Conservation (phyloP, 1,140 invertebrate genomes). For the Bombus breviceps region DNA sequence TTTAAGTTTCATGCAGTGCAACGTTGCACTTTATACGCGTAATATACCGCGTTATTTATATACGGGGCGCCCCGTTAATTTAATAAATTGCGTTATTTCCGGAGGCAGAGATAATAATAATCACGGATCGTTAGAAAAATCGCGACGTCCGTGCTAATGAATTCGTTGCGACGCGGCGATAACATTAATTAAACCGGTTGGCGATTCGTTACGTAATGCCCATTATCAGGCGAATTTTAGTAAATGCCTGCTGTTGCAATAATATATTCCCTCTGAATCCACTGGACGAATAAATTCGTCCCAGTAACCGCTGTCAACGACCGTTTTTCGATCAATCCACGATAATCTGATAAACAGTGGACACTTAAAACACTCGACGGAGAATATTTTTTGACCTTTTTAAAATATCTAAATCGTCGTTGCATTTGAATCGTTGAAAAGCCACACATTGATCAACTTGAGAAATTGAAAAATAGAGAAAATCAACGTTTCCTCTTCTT, state of each 20-base stretch:
- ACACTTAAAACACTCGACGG: not conserved
- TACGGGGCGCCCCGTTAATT: not conserved
- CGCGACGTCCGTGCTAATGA: not conserved
- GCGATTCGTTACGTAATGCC: slow-evolving; percentile 26
- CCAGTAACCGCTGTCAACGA: not conserved
- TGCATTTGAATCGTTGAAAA: not conserved
- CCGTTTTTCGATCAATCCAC: not conserved
- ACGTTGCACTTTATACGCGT: not conserved
- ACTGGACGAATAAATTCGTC: not conserved
- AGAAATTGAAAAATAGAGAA: not conserved
- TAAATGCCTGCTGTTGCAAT: not conserved
- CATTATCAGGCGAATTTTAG: slow-evolving; percentile 15
- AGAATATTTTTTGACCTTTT: not conserved
- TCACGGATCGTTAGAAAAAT: slow-evolving; percentile 12
- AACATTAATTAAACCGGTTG: slow-evolving; percentile 16
- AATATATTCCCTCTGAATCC: slow-evolving; percentile 7
- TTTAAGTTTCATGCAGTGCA: slow-evolving; percentile 16
- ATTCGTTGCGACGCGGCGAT: slow-evolving; percentile 5
- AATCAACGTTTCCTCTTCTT: not conserved
- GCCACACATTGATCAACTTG: not conserved
- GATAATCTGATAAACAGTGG: not conserved
- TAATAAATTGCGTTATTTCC: slow-evolving; percentile 17
- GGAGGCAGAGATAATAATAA: not conserved
- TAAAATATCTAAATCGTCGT: not conserved
- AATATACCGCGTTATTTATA: slow-evolving; percentile 24